phyloP scores from a whole-genome alignment of 2,888 invertebrate species.

The Alsophila aescularia region DNA sequence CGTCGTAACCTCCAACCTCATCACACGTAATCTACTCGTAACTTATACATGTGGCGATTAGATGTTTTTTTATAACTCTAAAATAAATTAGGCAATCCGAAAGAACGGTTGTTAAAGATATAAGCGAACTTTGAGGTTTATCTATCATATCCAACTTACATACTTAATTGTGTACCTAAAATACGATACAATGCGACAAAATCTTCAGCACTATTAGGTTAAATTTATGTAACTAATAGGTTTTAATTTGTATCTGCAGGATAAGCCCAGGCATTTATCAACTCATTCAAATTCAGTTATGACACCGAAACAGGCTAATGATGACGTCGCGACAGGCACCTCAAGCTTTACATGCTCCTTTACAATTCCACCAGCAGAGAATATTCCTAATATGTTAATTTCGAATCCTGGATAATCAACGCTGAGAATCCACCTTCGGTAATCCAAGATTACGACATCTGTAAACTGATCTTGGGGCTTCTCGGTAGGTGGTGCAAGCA shows the following conservation, averaged over 20 bases:
- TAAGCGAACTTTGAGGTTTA: too few species aligned
- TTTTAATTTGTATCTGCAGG: background rate
- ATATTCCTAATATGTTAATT: constrained; percentile 77
- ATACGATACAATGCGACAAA: too few species aligned
- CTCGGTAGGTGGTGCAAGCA: constrained; percentile 75
- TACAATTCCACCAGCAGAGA: constrained; percentile 31
- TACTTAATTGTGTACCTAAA: too few species aligned
- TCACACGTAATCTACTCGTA: too few species aligned
- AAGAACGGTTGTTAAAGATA: too few species aligned
- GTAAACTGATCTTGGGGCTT: constrained; percentile 80
- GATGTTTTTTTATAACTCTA: too few species aligned
- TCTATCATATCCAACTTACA: too few species aligned
- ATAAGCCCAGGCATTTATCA: constrained; percentile 12
- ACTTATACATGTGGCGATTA: too few species aligned
- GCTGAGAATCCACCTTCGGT: constrained; percentile 70
- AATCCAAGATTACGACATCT: constrained; percentile 77
- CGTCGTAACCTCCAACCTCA: too few species aligned
- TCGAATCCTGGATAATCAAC: constrained; percentile 78
- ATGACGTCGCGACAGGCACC: constrained; percentile 22
- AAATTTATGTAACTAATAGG: too few species aligned
- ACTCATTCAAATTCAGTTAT: constrained; percentile 12
- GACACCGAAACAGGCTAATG: constrained; percentile 10
- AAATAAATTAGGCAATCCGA: too few species aligned
- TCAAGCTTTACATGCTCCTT: constrained; percentile 15
- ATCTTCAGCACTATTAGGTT: too few species aligned